Evolutionary conservation across 2,888 invertebrate genomes (phyloP), one percentile per base, ranked within the genome.

Genomic region (Diploptera punctata): DNA sequence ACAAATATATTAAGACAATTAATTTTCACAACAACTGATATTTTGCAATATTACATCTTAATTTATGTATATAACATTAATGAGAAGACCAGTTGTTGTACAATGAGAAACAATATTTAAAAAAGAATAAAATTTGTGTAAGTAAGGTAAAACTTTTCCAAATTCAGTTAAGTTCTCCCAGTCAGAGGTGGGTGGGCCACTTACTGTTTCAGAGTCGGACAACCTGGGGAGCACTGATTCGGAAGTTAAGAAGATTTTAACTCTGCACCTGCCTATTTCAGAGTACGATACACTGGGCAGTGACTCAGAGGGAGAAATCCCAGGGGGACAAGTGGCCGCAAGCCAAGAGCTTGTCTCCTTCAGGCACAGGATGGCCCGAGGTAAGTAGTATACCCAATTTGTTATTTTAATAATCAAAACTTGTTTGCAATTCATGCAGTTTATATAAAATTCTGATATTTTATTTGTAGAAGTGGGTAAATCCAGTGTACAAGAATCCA

Each of bases 141-240:
- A 52, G 47, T n/a, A 47, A 47, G 7, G n/a, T 47, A n/a, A 47
- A 54, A 26, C 13, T 57, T 5, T 57, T 57, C 57, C 57, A 57
- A 57, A 57, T 29, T 54, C 57, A 29, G 29, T 29, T n/a, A 57
- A 29, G 13, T n/a, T n/a, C 57, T 57, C 29, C 18, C 57, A 57
- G 21, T 57, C 57, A 54, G 57, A 57, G 21, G 65, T 47, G 65
- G 65, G 65, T 47, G 65, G 65, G 65, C 26, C 21, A 26, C 19
- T 57, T 70, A 24, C 70, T 73, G 71, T 77, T 77, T 75, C 79
- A 77, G 80, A 95, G 89, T 93, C 93, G 87, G 94, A 94, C 91
- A 94, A 94, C 91, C 90, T 94, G 90, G 94, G 95, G 86, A 94
- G 94, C 84, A 94, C 94, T 88, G 94, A 95, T 90, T 94, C 94